A percentile compares a stretch with the other conserved stretches of the same genome.
Conservation (phyloP, 2,113 vertebrate genomes). For the Coreoperca whiteheadi region DNA sequence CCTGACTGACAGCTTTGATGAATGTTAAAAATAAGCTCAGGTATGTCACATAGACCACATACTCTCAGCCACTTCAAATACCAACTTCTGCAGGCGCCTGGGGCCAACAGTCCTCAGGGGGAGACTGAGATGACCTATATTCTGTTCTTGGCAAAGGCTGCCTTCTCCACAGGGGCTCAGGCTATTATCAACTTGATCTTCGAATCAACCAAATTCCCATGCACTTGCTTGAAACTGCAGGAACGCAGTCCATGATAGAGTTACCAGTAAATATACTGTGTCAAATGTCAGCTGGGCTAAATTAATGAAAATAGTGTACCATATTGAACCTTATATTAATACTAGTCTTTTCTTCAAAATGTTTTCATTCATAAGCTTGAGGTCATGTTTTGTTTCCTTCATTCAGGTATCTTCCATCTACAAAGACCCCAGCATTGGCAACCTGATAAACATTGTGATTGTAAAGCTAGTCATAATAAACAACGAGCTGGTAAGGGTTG, state of each 20-base stretch:
- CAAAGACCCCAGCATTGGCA: constrained; percentile 99
- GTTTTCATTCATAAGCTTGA: not conserved
- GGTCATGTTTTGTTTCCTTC: constrained; percentile 26
- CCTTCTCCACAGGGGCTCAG: constrained; percentile 65
- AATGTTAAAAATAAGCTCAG: constrained; percentile 80
- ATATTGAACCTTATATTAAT: not conserved
- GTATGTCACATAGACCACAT: constrained; percentile 78
- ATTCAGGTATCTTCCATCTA: constrained; percentile 98
- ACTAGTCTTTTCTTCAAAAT: not conserved
- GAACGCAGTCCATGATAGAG: not conserved
- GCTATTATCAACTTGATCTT: constrained; percentile 68
- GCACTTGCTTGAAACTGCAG: constrained; percentile 34
- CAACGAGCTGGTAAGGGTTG: constrained; percentile 91
- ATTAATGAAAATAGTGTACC: not conserved
- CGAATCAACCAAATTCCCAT: constrained; percentile 60
- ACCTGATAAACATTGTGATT: constrained; percentile 98
- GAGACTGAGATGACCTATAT: constrained; percentile 80
- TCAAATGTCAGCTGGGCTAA: constrained; percentile 9
- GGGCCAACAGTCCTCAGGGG: constrained; percentile 51
- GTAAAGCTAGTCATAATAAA: constrained; percentile 97
- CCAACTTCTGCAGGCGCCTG: constrained; percentile 54
- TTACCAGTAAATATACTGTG: constrained; percentile 7
- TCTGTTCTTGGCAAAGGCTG: constrained; percentile 75
- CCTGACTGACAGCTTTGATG: constrained; percentile 77
- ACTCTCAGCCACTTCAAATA: constrained; percentile 73